A percentile compares a stretch with the other conserved stretches of the same genome.
These are phyloP conservation scores for Malurus splendens DNA, from an alignment of 2,797 vertebrate species.

Conservation along the genomic window DNA sequence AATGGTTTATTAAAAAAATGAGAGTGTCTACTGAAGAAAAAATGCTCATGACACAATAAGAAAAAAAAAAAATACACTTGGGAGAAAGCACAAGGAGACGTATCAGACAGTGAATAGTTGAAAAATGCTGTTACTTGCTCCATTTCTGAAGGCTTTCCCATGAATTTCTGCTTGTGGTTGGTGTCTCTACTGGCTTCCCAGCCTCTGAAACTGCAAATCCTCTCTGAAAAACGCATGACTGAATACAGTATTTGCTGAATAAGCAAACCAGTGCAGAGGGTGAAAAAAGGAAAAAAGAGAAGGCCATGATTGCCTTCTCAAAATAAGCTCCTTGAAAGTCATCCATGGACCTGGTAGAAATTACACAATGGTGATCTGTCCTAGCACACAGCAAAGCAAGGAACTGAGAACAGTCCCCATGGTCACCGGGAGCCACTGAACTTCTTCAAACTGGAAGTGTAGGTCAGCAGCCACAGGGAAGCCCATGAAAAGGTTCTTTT, in stretches of 20 bases:
- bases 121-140: background rate
- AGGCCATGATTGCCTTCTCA: background rate
- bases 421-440: fast-evolving
- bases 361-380: background rate
- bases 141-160: background rate
- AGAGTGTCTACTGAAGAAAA: fast-evolving
- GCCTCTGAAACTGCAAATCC: background rate
- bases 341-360: background rate
- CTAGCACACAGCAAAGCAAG: background rate
- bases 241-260: background rate
- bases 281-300: background rate
- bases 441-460: background rate
- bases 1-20: background rate
- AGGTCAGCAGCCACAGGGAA: background rate
- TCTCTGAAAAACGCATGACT: background rate
- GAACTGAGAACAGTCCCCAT: fast-evolving
- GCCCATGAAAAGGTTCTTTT: background rate
- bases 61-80: background rate
- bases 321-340: background rate
- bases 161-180: background rate
- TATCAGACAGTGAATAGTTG: background rate
- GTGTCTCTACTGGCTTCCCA: background rate
- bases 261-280: background rate
- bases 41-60: background rate
- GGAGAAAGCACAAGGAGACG: background rate